These are phyloP conservation scores for Aviceda cuculoides DNA, from an alignment of 2,797 vertebrate genomes.

Conservation along the genomic window DNA sequence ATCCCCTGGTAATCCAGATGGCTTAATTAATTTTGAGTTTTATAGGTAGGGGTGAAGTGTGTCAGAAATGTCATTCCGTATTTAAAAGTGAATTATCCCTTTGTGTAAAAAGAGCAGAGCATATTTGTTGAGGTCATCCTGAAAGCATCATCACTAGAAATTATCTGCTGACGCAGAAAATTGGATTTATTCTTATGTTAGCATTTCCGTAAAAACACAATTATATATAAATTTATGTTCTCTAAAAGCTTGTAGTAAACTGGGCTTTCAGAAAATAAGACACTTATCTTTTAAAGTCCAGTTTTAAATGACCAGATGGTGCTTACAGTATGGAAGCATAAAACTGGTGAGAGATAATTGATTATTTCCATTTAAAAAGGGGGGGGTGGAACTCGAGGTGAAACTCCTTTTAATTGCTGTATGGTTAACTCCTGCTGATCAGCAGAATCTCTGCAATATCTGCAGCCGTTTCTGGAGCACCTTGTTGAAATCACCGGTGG, in stretches of 20 bases:
- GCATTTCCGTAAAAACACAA: constrained; percentile 5
- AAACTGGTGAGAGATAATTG: neutral
- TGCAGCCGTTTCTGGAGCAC: neutral
- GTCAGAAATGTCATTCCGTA: neutral
- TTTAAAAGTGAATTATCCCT: neutral
- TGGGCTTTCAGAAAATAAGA: neutral
- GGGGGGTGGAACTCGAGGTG: neutral
- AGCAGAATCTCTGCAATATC: neutral
- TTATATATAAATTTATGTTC: neutral
- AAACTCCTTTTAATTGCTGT: neutral
- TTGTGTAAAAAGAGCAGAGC: neutral
- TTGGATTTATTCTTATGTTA: constrained; percentile 1
- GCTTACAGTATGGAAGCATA: neutral
- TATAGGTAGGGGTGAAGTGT: neutral
- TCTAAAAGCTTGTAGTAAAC: neutral
- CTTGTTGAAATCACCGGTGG: neutral
- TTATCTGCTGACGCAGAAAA: constrained; percentile 11
- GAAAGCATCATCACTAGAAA: neutral
- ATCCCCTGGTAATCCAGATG: neutral
- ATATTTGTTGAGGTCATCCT: neutral
- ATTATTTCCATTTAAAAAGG: neutral
- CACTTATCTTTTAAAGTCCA: neutral
- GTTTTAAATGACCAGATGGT: constrained; percentile 1
- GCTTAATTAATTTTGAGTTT: neutral
- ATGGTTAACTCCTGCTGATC: neutral